Evolutionary conservation across 2,888 invertebrate species (phyloP), one percentile per base, ranked within the genome.

Genomic region (Hydropsyche betteni): DNA sequence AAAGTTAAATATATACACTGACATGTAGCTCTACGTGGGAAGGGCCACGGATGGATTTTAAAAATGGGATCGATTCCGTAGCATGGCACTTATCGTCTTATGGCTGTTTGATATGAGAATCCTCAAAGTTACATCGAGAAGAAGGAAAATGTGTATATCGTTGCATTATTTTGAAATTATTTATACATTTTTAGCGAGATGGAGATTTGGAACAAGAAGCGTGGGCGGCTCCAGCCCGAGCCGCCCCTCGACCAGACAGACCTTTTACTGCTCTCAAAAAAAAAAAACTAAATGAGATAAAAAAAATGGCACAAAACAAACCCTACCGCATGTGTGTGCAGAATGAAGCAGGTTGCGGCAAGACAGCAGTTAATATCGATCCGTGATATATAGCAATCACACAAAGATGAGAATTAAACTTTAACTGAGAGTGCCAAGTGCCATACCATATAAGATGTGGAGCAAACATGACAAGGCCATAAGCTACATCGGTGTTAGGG

Each of bases 151-250:
- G 58, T 44, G 44, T 44, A 44, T 44, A 44, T 4, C 44, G 44
- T 44, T 8, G 44, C 6, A 44, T 44, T 44, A 44, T 44, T 44
- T 10, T 8, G 6, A 44, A 8, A 44, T 44, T 44, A 44, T 44
- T 24, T 24, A 44, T 44, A 44, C 10, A 44, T 44, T 44, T 44
- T 44, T 68, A 74, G 79, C 79, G 61, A 78, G 76, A 76, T 86
- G 87, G 87, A 87, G 87, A 87, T 87, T 88, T 88, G 87, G 88
- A 87, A 88, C 88, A 88, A 87, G 87, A 88, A 87, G 87, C 87
- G 85, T 86, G 84, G 86, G 76, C 74, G 68, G 68, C 75, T 75
- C 68, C 38, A 33, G 74, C 50, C 74, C 12, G 36, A 51, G 70
- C 72, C 38, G 55, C 71, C 71, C 52, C 71, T 71, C 71, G 72